These are phyloP conservation scores for Chaetodon trifascialis DNA, from an alignment of 2,113 vertebrate species.

Conservation along the genomic window DNA sequence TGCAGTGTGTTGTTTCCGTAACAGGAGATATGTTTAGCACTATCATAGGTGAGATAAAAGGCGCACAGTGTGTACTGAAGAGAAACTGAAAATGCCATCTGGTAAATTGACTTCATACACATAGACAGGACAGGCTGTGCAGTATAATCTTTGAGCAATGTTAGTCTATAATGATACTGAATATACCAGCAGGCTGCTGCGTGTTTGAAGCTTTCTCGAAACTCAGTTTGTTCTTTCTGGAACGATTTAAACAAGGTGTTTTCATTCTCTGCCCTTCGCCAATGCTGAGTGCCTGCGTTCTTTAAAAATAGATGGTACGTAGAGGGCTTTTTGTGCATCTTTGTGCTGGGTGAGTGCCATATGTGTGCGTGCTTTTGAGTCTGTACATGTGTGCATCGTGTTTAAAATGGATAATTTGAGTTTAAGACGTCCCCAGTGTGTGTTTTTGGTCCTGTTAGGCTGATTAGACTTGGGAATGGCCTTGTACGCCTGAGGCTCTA, in stretches of 20 bases:
- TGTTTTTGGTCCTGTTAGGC: constrained; percentile 44
- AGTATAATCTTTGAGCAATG: constrained; percentile 50
- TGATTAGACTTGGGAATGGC: constrained; percentile 51
- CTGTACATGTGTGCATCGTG: neutral
- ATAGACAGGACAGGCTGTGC: constrained; percentile 27
- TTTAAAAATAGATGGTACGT: constrained; percentile 36
- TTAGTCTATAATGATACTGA: constrained; percentile 47
- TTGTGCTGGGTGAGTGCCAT: neutral
- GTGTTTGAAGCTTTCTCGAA: constrained; percentile 24
- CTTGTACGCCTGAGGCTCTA: constrained; percentile 33
- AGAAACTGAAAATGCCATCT: constrained; percentile 61
- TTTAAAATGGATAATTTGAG: constrained; percentile 45
- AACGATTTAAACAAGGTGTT: constrained; percentile 40
- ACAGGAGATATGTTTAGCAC: constrained; percentile 32
- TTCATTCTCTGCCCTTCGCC: constrained; percentile 44
- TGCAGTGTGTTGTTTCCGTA: constrained; percentile 1
- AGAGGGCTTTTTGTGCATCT: constrained; percentile 35
- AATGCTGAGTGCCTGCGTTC: neutral
- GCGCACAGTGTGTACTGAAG: constrained; percentile 29
- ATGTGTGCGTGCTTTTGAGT: neutral
- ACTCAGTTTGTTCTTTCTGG: constrained; percentile 44
- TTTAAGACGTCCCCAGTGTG: constrained; percentile 37
- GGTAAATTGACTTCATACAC: constrained; percentile 57
- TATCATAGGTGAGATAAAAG: constrained; percentile 48
- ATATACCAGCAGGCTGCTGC: constrained; percentile 24